A percentile compares a stretch with the other conserved stretches of the same genome.
Evolutionary conservation across 2,797 vertebrate genomes (phyloP).

Genomic region (Kryptolebias ocellatus): DNA sequence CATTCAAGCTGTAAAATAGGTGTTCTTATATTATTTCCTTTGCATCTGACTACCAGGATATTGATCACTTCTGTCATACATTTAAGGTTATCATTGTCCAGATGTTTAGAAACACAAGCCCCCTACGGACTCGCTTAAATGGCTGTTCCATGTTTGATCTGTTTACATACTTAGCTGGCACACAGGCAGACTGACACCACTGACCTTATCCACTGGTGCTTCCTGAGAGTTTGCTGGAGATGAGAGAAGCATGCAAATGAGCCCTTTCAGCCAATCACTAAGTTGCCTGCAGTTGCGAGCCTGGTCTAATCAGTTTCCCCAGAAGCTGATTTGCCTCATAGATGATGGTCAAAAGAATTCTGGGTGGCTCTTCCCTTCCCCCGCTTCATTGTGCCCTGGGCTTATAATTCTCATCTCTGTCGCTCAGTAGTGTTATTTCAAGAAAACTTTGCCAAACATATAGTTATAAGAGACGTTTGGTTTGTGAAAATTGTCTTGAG

Average conservation of each 20-base stretch:
- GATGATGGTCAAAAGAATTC: constrained; percentile 34
- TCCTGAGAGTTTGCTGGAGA: constrained; percentile 59
- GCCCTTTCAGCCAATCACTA: constrained; percentile 58
- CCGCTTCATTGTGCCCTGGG: background rate
- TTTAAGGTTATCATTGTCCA: constrained; percentile 37
- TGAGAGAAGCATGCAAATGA: constrained; percentile 72
- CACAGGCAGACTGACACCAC: constrained; percentile 63
- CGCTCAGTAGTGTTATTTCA: constrained; percentile 19
- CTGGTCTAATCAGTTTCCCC: constrained; percentile 55
- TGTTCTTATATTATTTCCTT: too few relatives aligned
- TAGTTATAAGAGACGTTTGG: constrained; percentile 15
- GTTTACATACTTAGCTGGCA: constrained; percentile 57
- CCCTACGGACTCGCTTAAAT: constrained; percentile 26
- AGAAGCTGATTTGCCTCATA: constrained; percentile 43
- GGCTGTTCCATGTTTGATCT: constrained; percentile 61
- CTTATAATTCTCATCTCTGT: constrained; percentile 27
- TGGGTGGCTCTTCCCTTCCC: background rate
- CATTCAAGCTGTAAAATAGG: too few relatives aligned
- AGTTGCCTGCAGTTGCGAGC: constrained; percentile 50
- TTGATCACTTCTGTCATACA: constrained; percentile 33
- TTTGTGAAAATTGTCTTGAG: constrained; percentile 2
- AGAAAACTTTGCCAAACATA: constrained; percentile 16
- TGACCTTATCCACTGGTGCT: constrained; percentile 73
- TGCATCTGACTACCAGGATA: constrained; percentile 3
- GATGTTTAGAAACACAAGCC: constrained; percentile 39